Evolutionary conservation across 2,797 vertebrate species (phyloP).

Genomic region (Helicolenus hilgendorfi): DNA sequence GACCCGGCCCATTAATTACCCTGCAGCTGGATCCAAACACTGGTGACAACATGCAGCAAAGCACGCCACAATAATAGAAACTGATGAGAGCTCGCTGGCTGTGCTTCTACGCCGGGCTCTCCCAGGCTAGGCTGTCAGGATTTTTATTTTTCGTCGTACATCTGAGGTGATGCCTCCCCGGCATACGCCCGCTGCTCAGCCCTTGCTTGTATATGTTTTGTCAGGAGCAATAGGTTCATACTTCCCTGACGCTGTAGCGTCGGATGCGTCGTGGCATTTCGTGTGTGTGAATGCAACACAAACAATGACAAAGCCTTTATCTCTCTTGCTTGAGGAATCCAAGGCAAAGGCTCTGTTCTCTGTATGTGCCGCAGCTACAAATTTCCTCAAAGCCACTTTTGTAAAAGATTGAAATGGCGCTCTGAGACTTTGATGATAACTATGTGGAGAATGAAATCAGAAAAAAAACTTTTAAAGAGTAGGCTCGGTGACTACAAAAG

Average conservation of each 20-base stretch:
- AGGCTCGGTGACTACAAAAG: neutral
- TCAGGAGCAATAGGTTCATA: conserved; percentile 65
- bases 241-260: conserved; percentile 35
- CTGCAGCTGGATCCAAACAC: conserved; percentile 69
- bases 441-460: conserved; percentile 19
- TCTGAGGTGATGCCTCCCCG: conserved; percentile 57
- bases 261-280: conserved; percentile 27
- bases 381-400: conserved; percentile 56
- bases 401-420: conserved; percentile 34
- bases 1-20: conserved; percentile 85
- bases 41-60: conserved; percentile 45
- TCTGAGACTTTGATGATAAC: conserved; percentile 26
- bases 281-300: conserved; percentile 50
- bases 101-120: conserved; percentile 38
- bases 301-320: conserved; percentile 66
- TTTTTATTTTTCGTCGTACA: conserved; percentile 64
- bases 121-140: conserved; percentile 53
- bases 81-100: conserved; percentile 56
- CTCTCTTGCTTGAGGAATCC: conserved; percentile 35
- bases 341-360: conserved; percentile 1
- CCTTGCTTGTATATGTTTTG: conserved; percentile 60
- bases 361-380: conserved; percentile 17
- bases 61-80: conserved; percentile 72
- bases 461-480: conserved; percentile 17
- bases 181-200: conserved; percentile 3